Evolutionary conservation across 2,888 invertebrate genomes (phyloP).

Genomic region (Homarus gammarus): DNA sequence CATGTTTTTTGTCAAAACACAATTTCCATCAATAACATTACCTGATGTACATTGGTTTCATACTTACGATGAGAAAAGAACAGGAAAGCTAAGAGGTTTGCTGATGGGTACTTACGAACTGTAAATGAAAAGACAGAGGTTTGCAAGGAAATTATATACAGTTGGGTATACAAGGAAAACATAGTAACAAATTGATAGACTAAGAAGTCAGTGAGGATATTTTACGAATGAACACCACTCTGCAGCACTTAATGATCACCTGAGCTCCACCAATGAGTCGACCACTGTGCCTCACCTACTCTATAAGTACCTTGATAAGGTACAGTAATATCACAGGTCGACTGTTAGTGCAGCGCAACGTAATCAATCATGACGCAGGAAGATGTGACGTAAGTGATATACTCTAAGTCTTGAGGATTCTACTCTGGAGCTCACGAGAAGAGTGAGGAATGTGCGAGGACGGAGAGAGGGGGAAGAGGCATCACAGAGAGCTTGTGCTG

Average conservation of each 20-base stretch:
- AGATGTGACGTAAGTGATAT: not conserved
- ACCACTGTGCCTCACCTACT: too few species aligned
- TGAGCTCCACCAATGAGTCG: too few species aligned
- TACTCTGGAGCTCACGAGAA: constrained; percentile 31
- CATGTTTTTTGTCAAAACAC: not conserved
- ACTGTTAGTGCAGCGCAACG: not conserved
- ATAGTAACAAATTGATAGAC: constrained; percentile 11
- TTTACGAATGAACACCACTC: not conserved
- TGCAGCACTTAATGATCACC: not conserved
- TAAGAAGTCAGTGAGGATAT: constrained; percentile 24
- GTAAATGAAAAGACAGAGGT: constrained; percentile 57
- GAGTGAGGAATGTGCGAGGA: constrained; percentile 30
- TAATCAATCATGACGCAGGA: not conserved
- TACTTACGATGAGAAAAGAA: constrained; percentile 64
- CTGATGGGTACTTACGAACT: constrained; percentile 63
- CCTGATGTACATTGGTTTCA: constrained; percentile 42
- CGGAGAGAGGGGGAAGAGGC: constrained; percentile 42
- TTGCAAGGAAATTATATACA: constrained; percentile 42
- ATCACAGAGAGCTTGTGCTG: constrained; percentile 30
- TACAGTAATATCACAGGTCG: not conserved
- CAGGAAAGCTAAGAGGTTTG: constrained; percentile 65
- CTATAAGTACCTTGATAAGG: not conserved
- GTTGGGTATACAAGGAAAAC: constrained; percentile 26
- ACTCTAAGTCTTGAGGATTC: constrained; percentile 9
- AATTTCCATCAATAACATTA: constrained; percentile 17